These are phyloP conservation scores for Himantopus leucocephalus DNA, from an alignment of 2,113 vertebrate species.

Conservation along the genomic window DNA sequence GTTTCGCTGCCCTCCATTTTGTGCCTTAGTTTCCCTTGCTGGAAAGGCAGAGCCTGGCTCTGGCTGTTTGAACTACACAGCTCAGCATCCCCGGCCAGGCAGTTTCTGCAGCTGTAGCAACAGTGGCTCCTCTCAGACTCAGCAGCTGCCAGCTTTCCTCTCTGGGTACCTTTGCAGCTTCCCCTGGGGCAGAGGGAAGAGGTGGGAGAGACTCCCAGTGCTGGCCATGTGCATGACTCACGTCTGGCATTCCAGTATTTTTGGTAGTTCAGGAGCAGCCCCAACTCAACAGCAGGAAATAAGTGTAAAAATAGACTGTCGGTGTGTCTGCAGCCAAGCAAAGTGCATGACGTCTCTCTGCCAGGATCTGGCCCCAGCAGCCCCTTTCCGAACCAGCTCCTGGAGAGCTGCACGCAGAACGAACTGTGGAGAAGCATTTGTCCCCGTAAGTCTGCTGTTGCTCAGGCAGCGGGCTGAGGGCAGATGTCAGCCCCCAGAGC, in stretches of 20 bases:
- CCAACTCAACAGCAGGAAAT: background rate
- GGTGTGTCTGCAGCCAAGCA: background rate
- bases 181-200: background rate
- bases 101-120: background rate
- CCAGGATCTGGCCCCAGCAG: background rate
- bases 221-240: background rate
- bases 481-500: background rate
- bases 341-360: background rate
- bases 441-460: background rate
- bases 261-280: background rate
- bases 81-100: background rate
- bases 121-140: background rate
- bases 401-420: background rate
- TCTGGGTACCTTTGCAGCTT: background rate
- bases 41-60: background rate
- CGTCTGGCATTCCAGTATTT: background rate
- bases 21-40: background rate
- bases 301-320: background rate
- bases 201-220: background rate
- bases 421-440: background rate
- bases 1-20: background rate
- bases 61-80: background rate
- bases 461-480: background rate
- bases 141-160: background rate
- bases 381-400: background rate